phyloP scores from a whole-genome alignment of 1,140 invertebrate species.

The Vanessa tameamea region DNA sequence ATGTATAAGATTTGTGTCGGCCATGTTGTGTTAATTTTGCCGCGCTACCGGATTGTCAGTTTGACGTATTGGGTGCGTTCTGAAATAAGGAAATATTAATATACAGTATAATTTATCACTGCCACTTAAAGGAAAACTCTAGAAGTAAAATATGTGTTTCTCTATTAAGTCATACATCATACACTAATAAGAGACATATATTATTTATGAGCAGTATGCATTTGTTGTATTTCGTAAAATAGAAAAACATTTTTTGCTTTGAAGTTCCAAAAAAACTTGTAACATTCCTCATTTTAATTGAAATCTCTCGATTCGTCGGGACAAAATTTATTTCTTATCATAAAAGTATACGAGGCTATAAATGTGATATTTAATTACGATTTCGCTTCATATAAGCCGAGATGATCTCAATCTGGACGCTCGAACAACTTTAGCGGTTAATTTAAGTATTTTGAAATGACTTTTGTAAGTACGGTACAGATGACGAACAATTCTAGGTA shows the following conservation, averaged over 20 bases:
- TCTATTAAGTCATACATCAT: neutral
- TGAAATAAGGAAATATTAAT: slow-evolving; percentile 39
- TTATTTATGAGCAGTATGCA: too few relatives aligned
- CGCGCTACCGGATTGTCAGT: slow-evolving; percentile 33
- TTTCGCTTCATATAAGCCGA: slow-evolving; percentile 37
- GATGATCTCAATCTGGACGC: slow-evolving; percentile 20
- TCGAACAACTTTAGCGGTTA: slow-evolving; percentile 31
- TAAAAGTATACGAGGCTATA: slow-evolving; percentile 41
- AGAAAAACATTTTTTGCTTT: too few relatives aligned
- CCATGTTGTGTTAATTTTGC: slow-evolving; percentile 38
- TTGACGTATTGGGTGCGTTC: slow-evolving; percentile 45
- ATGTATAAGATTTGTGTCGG: slow-evolving; percentile 25
- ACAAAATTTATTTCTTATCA: slow-evolving; percentile 35
- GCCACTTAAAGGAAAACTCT: slow-evolving; percentile 20
- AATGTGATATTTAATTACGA: slow-evolving; percentile 40
- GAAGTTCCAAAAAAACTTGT: too few relatives aligned
- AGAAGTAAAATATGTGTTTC: neutral
- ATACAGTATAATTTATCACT: slow-evolving; percentile 30
- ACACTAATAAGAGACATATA: neutral
- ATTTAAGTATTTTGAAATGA: slow-evolving; percentile 32
- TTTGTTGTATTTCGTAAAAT: too few relatives aligned
- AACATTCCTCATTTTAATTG: slow-evolving; percentile 2
- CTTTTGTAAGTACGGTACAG: slow-evolving; percentile 34
- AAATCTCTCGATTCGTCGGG: slow-evolving; percentile 26
- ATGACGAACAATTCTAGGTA: neutral